phyloP scores from a whole-genome alignment of 2,888 invertebrate species.

The Mechanitis messenoides region DNA sequence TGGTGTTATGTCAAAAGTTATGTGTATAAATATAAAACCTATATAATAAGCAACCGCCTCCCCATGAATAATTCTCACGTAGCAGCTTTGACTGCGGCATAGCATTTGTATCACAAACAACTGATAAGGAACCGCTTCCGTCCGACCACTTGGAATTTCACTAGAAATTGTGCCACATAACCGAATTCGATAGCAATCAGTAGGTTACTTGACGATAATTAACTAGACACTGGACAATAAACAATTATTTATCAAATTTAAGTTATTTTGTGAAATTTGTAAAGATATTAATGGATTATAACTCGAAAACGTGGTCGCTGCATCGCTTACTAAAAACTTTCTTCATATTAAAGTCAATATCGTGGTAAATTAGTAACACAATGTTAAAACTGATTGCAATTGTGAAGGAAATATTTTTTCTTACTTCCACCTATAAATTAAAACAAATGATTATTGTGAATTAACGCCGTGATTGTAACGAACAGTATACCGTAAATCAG shows the following conservation, averaged over 20 bases:
- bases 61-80: slow-evolving; percentile 50
- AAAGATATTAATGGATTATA: no score
- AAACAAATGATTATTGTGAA: neutral
- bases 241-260: neutral
- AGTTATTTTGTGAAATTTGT: neutral
- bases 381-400: slow-evolving; percentile 24
- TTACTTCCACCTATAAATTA: slow-evolving; percentile 14
- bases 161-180: slow-evolving; percentile 34
- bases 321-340: slow-evolving; percentile 6
- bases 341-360: slow-evolving; percentile 11
- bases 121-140: slow-evolving; percentile 68
- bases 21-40: no score
- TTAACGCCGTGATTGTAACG: neutral
- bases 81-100: slow-evolving; percentile 38
- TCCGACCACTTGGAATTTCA: slow-evolving; percentile 46
- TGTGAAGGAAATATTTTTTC: slow-evolving; percentile 25
- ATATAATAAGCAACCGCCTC: no score
- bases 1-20: no score
- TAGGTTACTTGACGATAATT: neutral
- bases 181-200: neutral
- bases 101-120: slow-evolving; percentile 55
- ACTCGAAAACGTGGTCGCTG: no score
- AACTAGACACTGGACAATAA: neutral
- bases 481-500: neutral
- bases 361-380: slow-evolving; percentile 20